Percentiles rank a stretch among this genome's conserved stretches.
Evolutionary conservation across 2,797 vertebrate genomes (phyloP).

Genomic region (Percopsis omiscomaycus): DNA sequence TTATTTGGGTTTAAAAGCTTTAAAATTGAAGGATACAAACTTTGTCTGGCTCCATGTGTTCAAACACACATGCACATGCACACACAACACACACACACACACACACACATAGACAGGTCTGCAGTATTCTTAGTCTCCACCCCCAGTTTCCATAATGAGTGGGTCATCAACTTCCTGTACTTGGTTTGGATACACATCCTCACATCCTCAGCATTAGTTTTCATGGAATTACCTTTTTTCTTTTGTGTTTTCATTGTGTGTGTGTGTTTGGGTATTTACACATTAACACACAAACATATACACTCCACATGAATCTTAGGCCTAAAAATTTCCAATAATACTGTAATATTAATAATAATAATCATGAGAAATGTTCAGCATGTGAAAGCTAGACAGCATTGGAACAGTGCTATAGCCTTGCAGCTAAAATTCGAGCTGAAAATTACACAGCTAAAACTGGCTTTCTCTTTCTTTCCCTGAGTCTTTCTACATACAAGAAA

Average conservation of each 20-base stretch:
- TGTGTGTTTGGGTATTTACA: conserved; percentile 1
- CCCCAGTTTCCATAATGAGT: conserved; percentile 70
- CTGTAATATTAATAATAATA: too few relatives aligned
- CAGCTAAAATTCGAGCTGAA: not conserved
- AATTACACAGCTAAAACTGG: not conserved
- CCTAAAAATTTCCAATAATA: too few relatives aligned
- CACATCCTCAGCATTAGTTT: conserved; percentile 44
- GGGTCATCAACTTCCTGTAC: conserved; percentile 62
- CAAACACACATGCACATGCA: conserved; percentile 5
- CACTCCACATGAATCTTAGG: not conserved
- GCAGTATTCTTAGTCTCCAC: conserved; percentile 64
- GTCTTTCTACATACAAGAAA: not conserved
- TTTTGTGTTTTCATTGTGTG: not conserved
- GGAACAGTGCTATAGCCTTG: conserved; percentile 6
- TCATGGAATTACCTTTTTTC: conserved; percentile 29
- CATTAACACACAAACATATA: conserved; percentile 10
- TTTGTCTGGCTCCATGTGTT: not conserved
- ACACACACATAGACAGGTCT: conserved; percentile 26
- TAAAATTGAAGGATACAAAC: not conserved
- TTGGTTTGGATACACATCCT: conserved; percentile 33
- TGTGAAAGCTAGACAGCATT: too few relatives aligned
- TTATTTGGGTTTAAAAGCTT: not conserved
- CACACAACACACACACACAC: conserved; percentile 4
- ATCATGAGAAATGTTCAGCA: too few relatives aligned
- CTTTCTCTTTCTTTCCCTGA: not conserved